phyloP scores from a whole-genome alignment of 1,140 invertebrate genomes.

The Micrasema longulum region DNA sequence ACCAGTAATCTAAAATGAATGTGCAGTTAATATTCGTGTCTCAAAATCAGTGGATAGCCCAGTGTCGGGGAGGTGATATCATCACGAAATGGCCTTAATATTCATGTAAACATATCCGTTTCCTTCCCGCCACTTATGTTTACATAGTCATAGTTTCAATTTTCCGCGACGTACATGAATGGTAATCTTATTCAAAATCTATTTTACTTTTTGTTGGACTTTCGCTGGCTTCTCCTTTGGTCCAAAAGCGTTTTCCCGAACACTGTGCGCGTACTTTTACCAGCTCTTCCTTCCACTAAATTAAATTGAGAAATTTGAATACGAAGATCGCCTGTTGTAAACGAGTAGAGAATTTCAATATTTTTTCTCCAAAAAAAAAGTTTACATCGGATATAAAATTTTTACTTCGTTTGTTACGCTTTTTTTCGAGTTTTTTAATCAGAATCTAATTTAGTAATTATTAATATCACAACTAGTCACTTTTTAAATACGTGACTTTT shows the following conservation, averaged over 20 bases:
- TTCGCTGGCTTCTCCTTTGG: not conserved
- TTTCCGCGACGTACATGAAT: conserved; percentile 24
- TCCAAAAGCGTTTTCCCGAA: not conserved
- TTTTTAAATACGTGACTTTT: no score
- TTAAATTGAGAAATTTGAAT: conserved; percentile 32
- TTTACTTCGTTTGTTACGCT: no score
- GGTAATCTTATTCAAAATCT: conserved; percentile 34
- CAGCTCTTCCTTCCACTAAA: conserved; percentile 7
- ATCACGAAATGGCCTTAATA: not conserved
- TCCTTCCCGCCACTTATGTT: conserved; percentile 18
- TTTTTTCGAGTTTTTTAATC: no score
- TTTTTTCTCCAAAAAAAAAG: not conserved
- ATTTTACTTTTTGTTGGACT: conserved; percentile 26
- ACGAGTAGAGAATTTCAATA: conserved; percentile 10
- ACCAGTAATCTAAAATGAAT: no score
- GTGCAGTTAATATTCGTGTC: no score
- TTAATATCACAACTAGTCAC: no score
- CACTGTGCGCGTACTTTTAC: conserved; percentile 11
- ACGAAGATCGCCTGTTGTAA: conserved; percentile 3
- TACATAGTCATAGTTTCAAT: conserved; percentile 33
- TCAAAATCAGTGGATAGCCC: no score
- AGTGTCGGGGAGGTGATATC: no score
- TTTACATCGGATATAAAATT: no score
- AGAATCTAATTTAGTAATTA: no score
- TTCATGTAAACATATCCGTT: conserved; percentile 31